phyloP scores from a whole-genome alignment of 2,113 vertebrate genomes.

The Enhydra lutris region DNA sequence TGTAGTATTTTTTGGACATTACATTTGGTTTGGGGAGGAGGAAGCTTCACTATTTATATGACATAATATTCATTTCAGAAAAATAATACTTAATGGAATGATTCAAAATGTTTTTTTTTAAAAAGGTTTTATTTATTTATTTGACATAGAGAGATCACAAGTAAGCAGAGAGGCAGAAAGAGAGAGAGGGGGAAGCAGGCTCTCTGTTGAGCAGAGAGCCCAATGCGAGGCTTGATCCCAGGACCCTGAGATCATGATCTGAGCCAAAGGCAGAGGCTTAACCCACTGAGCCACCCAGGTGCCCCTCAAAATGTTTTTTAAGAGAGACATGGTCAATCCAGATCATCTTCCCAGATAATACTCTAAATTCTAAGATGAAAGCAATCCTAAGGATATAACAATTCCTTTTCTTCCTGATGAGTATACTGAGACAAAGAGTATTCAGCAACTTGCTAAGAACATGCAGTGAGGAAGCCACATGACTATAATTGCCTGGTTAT shows the following conservation, averaged over 20 bases:
- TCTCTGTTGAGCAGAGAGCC: too few species aligned
- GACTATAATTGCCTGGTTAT: not conserved
- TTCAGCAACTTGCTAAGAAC: not conserved
- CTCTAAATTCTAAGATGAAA: conserved; percentile 6
- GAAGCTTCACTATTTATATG: conserved; percentile 35
- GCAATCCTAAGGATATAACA: not conserved
- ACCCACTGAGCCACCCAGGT: too few species aligned
- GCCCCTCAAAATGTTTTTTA: not conserved
- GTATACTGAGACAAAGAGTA: not conserved
- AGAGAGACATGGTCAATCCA: not conserved
- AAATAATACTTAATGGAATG: not conserved
- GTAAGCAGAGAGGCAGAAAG: too few species aligned
- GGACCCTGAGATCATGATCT: too few species aligned
- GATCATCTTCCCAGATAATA: not conserved
- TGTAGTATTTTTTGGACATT: not conserved
- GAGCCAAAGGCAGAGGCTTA: too few species aligned
- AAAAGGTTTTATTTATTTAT: too few species aligned
- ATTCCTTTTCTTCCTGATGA: not conserved
- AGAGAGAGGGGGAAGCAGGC: too few species aligned
- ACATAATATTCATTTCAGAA: conserved; percentile 12
- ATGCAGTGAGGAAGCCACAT: not conserved
- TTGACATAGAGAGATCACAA: too few species aligned
- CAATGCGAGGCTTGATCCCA: too few species aligned
- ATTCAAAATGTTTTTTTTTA: not conserved
- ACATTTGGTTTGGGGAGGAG: not conserved